Base-by-base conservation (phyloP, 2,888 invertebrate species). In the Taenaris catops region DNA sequence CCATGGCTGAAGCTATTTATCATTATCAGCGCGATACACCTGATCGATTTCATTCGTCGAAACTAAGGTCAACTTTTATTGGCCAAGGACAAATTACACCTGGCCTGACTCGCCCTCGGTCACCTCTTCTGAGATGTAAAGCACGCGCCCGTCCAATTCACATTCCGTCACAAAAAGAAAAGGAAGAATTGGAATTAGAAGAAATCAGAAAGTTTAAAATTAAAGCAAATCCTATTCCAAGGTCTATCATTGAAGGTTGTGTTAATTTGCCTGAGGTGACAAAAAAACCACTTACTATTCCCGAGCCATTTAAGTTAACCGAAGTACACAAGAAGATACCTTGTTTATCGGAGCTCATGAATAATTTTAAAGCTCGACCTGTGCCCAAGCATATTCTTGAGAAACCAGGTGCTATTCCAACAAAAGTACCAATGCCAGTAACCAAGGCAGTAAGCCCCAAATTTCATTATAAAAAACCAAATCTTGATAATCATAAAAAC, bases 131-230 rank as follows among this genome's bases (percentile, higher is more conserved):
- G 5, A 74, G 70, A 50, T 89, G 90, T n/a, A 88, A 86, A 46
- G 58, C 63, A 0, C 88, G 94, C 16, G 62, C 72, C 0, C 76
- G 93, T 17, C 80, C 89, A 0, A 58, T 78, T 0, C 78, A 83
- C 28, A 68, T 86, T n/a, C 46, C 90, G 7, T 90, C 90, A 6
- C 87, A 87, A 32, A 87, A 90, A 44, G 90, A 93, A 48, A 74
- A 81, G 27, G 93, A 93, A 58, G 75, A 88, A 41, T 53, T 87
- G 49, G 91, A 92, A 58, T 42, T 90, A 0, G 90, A 92, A 58
- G 91, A 93, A 62, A 84, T 91, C 4, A 89, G 88, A 55, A 91
- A 90, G 75, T 89, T 88, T 56, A 89, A 90, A 64, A 89, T 93
- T 12, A 92, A 91, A 65, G 91, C 93, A 0, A 81, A 90, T 35